Percentiles rank a stretch among this genome's conserved stretches.
Evolutionary conservation across 1,140 invertebrate genomes (phyloP).

Genomic region (Cyphomyrmex costatus): DNA sequence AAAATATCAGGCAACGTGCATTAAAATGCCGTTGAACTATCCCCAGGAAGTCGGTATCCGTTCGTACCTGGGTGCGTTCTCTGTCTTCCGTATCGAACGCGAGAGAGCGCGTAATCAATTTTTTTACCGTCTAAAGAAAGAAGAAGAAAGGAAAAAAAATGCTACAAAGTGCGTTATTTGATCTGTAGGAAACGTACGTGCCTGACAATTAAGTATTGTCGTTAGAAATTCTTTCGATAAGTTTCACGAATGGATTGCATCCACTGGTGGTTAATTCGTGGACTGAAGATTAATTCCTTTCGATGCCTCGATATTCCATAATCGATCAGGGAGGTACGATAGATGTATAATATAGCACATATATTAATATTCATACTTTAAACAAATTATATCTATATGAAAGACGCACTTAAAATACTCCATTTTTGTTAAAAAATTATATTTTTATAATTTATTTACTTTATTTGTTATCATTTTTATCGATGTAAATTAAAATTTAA

Average conservation of each 20-base stretch:
- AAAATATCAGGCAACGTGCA: constrained; percentile 58
- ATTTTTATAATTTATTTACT: too few relatives aligned
- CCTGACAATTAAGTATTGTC: constrained; percentile 26
- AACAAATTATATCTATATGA: too few relatives aligned
- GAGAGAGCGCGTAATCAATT: constrained; percentile 53
- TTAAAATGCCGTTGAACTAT: constrained; percentile 68
- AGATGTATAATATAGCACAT: too few relatives aligned
- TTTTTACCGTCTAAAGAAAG: not conserved
- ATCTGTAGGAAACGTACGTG: constrained; percentile 3
- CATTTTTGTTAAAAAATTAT: too few relatives aligned
- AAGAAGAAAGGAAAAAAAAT: constrained; percentile 1
- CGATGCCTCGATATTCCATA: constrained; percentile 58
- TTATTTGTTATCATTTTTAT: too few relatives aligned
- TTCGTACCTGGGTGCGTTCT: constrained; percentile 7
- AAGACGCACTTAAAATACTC: too few relatives aligned
- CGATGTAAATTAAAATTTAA: too few relatives aligned
- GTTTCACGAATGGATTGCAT: constrained; percentile 38
- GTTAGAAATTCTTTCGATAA: constrained; percentile 39
- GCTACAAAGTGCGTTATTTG: constrained; percentile 5
- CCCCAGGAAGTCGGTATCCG: constrained; percentile 62
- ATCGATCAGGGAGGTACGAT: too few relatives aligned
- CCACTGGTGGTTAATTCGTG: too few relatives aligned
- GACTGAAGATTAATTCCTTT: constrained; percentile 53
- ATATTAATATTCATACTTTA: too few relatives aligned
- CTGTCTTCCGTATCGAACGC: constrained; percentile 48